Conservation (phyloP, 2,797 vertebrate genomes). For the Oreonectes daqikongensis region DNA sequence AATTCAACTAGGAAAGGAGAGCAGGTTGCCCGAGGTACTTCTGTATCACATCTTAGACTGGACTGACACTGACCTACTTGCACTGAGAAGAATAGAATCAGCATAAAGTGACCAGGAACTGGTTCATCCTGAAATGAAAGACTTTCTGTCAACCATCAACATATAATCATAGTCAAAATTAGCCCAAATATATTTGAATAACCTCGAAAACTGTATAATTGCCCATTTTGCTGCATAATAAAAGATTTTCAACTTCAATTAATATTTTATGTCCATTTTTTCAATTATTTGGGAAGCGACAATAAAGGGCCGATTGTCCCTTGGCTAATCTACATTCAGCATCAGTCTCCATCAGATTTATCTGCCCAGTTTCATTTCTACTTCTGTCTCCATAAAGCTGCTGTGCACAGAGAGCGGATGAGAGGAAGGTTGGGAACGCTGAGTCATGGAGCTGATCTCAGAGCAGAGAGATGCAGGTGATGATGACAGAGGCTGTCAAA, state of each 20-base stretch:
- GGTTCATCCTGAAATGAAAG: constrained; percentile 1
- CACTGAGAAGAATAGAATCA: background rate
- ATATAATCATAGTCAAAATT: background rate
- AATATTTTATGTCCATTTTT: background rate
- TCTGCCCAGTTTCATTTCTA: background rate
- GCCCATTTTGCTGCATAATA: background rate
- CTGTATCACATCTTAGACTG: constrained; percentile 34
- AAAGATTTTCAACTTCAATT: background rate
- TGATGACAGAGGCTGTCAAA: constrained; percentile 47
- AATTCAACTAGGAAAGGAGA: constrained; percentile 30
- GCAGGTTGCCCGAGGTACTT: constrained; percentile 4
- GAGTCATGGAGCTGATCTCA: constrained; percentile 26
- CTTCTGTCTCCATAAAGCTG: background rate
- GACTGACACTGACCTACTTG: constrained; percentile 37
- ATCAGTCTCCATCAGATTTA: background rate
- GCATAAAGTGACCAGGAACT: background rate
- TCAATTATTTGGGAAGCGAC: background rate
- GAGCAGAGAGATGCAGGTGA: constrained; percentile 27
- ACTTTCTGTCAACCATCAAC: background rate
- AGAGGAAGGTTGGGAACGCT: background rate
- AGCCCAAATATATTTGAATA: background rate
- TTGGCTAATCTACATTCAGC: background rate
- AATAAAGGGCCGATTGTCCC: background rate
- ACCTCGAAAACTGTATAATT: background rate
- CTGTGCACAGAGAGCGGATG: background rate